Conservation (phyloP, 1,140 invertebrate genomes). For the Phenacoccus solenopsis region DNA sequence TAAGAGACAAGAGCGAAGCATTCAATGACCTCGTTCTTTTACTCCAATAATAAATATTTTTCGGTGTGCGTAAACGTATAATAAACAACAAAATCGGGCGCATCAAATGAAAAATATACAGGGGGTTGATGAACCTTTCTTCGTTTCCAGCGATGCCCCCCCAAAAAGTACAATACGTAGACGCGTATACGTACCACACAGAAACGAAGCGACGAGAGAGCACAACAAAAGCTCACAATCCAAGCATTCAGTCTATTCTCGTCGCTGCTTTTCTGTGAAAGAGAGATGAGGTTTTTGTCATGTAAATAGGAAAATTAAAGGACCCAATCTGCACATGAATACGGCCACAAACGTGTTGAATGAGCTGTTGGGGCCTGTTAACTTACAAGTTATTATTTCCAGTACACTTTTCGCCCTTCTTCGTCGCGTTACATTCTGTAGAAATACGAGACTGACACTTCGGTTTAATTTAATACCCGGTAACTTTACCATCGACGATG, state of each 20-base stretch:
- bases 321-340: slow-evolving; percentile 15
- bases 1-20: too few species aligned
- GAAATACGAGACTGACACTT: slow-evolving; percentile 8
- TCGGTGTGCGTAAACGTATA: too few species aligned
- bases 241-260: slow-evolving; percentile 5
- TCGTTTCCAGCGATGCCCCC: not conserved
- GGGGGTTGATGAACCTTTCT: too few species aligned
- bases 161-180: not conserved
- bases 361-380: slow-evolving; percentile 13
- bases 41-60: too few species aligned
- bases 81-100: too few species aligned
- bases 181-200: not conserved
- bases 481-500: slow-evolving; percentile 5
- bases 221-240: not conserved
- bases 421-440: not conserved
- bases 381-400: slow-evolving; percentile 4
- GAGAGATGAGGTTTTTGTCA: slow-evolving; percentile 15
- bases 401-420: not conserved
- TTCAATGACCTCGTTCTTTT: too few species aligned
- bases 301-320: slow-evolving; percentile 17
- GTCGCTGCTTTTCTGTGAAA: slow-evolving; percentile 6
- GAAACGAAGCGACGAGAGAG: not conserved
- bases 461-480: slow-evolving; percentile 14
- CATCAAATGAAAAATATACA: too few species aligned
- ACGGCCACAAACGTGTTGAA: slow-evolving; percentile 16